Evolutionary conservation across 2,888 invertebrate species (phyloP), one percentile per base, ranked within the genome.

Genomic region (Leptura quadrifasciata): DNA sequence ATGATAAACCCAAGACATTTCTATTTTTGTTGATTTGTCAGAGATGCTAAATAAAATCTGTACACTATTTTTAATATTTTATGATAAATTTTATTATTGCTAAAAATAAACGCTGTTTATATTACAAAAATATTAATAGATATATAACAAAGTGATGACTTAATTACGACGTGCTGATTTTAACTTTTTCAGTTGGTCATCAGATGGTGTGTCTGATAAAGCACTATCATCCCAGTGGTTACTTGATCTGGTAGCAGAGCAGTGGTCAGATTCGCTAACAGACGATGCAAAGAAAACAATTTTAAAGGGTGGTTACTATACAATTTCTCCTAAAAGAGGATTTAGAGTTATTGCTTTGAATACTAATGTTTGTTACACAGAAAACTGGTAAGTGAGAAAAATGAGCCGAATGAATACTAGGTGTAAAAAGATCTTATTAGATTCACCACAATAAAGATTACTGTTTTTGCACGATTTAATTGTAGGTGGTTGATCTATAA

Each of bases 261-360:
- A 93, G 84, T 96, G 96, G 95, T 89, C 88, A 18, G 86, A 88
- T n/a, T 94, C 94, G 92, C 88, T 97, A 78, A 64, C 71, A 0
- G 90, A 91, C 27, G 91, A 92, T 0, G 92, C 94, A 0, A 89
- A 91, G 75, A 87, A 85, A 6, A 92, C 93, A 0, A 89, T 95
- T 60, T 86, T 91, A 9, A 89, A 91, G 64, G 94, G 94, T 24
- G 97, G 96, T 12, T 97, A 93, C 82, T 98, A 95, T 87, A 94
- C 95, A 0, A 89, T 92, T 6, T 87, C 91, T 0, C 91, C 94
- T 0, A 91, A 89, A 69, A 91, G 92, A 2, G 96, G 95, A 0
- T 91, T 96, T 73, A 90, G 95, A 79, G 91, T 95, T 5, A 92
- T 97, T 77, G 94, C 93, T 0, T 84, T 97, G 0, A 97, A 97